Conservation (phyloP, 2,113 vertebrate genomes). For the Podocnemis expansa region DNA sequence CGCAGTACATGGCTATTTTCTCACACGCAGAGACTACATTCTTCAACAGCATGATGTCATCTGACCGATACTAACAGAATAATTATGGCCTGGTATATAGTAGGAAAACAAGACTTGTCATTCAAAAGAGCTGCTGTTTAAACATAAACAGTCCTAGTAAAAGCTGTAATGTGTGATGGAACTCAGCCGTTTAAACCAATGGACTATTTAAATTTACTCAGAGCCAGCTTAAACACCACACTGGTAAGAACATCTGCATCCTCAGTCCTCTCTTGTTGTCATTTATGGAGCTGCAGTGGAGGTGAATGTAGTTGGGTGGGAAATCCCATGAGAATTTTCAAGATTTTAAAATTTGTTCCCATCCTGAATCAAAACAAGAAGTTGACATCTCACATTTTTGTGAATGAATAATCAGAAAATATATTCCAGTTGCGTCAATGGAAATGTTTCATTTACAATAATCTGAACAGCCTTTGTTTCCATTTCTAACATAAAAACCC, state of each 20-base stretch:
- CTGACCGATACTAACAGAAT: not conserved
- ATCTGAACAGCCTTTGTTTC: not conserved
- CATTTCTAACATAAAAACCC: no score
- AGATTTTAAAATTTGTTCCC: not conserved
- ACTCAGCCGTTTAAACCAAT: conserved; percentile 1
- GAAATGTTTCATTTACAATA: not conserved
- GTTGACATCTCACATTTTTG: not conserved
- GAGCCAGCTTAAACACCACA: not conserved
- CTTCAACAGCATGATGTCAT: conserved; percentile 28
- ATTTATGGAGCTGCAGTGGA: not conserved
- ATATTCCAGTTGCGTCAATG: not conserved
- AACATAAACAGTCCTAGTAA: conserved; percentile 2
- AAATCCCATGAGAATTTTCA: rapidly evolving
- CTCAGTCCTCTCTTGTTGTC: not conserved
- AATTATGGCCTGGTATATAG: conserved; percentile 10
- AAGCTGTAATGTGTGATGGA: not conserved
- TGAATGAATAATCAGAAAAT: not conserved
- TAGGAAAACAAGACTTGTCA: conserved; percentile 1
- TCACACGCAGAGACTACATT: not conserved
- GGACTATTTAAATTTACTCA: not conserved
- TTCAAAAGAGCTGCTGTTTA: not conserved
- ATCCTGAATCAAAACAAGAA: not conserved
- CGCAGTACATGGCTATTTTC: not conserved
- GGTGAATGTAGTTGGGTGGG: rapidly evolving
- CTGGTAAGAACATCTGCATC: not conserved